These are phyloP conservation scores for Monarcha castaneiventris DNA, from an alignment of 2,113 vertebrate genomes.

Conservation along the genomic window DNA sequence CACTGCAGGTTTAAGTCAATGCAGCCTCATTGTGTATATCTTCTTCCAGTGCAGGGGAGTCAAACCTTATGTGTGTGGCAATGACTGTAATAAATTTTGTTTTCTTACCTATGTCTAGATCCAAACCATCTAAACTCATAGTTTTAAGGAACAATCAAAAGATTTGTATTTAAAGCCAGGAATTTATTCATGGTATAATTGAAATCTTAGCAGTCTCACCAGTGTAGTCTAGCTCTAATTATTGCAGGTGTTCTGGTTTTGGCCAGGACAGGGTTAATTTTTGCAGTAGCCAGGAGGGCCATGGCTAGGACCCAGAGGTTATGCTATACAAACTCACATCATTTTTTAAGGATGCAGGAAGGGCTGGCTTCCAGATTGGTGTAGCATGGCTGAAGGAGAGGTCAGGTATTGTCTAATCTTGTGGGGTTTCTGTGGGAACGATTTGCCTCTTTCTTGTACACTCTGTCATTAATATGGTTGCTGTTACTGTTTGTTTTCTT, in stretches of 20 bases:
- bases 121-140: neutral
- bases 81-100: neutral
- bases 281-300: neutral
- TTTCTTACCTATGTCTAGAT: neutral
- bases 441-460: neutral
- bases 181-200: neutral
- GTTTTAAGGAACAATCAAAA: neutral
- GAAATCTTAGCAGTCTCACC: neutral
- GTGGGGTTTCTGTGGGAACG: neutral
- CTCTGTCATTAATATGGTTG: neutral
- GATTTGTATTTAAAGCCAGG: neutral
- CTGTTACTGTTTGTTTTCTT: neutral
- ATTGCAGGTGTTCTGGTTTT: neutral
- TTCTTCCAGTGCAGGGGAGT: neutral
- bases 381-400: rapidly evolving
- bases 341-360: neutral
- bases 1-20: neutral
- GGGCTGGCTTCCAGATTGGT: neutral
- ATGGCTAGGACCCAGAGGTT: neutral
- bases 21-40: neutral
- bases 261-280: neutral
- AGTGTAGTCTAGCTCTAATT: neutral
- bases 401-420: neutral
- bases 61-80: neutral
- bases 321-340: neutral